Percentiles rank a stretch among this genome's conserved stretches.
Conservation (phyloP, 2,888 invertebrate species). For the Nemotelus nigrinus region DNA sequence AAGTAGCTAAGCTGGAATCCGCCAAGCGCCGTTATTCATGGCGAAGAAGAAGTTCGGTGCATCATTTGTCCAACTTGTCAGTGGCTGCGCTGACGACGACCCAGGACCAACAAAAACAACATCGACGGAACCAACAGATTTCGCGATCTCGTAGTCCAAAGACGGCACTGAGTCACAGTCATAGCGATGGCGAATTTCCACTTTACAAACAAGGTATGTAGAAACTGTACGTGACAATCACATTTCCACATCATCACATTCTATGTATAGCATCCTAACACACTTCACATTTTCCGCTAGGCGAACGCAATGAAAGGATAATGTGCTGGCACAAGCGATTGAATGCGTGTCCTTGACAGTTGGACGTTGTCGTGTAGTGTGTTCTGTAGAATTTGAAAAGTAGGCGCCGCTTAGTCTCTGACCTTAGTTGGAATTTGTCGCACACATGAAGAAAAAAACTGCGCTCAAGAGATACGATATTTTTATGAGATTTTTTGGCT, state of each 20-base stretch:
- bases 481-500: too few species aligned
- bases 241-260: neutral
- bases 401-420: constrained; percentile 32
- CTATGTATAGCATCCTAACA: neutral
- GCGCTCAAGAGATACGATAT: neutral
- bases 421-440: constrained; percentile 5
- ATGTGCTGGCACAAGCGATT: neutral
- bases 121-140: constrained; percentile 54
- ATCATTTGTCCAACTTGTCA: constrained; percentile 43
- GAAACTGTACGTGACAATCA: neutral
- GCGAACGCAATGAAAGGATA: neutral
- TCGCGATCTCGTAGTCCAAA: constrained; percentile 71
- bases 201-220: constrained; percentile 79
- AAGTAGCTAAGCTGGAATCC: constrained; percentile 18
- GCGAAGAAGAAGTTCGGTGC: constrained; percentile 15
- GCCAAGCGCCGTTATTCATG: constrained; percentile 24
- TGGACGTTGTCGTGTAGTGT: neutral
- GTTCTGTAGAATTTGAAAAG: neutral
- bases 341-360: constrained; percentile 25
- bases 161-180: constrained; percentile 81
- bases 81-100: constrained; percentile 56
- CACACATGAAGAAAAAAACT: neutral
- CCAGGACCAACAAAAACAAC: constrained; percentile 13
- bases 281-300: neutral
- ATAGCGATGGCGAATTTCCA: constrained; percentile 87